Conservation (phyloP, 2,888 invertebrate species). For the Deroplatys truncata region DNA sequence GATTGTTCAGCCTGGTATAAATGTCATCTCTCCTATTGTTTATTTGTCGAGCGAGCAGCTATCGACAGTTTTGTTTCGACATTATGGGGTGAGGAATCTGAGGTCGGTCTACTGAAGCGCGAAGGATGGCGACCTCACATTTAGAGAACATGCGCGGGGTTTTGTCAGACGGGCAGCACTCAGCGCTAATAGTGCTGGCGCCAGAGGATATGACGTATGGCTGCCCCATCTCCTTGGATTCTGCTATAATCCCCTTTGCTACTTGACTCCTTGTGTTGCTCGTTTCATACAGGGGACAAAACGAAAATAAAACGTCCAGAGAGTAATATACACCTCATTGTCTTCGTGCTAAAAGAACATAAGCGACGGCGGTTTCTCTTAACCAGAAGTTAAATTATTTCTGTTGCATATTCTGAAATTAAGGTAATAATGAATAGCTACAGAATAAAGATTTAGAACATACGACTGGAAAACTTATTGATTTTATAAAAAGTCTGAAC, state of each 20-base stretch:
- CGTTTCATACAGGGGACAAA: neutral
- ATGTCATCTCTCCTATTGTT: neutral
- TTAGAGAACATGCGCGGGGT: neutral
- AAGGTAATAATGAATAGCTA: too few relatives aligned
- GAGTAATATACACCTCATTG: neutral
- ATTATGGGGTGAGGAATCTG: neutral
- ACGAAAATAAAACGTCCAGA: neutral
- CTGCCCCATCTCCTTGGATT: neutral
- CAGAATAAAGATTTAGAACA: too few relatives aligned
- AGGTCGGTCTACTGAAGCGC: neutral
- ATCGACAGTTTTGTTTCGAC: neutral
- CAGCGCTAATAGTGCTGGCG: conserved; percentile 3
- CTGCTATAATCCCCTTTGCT: neutral
- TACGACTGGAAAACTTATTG: too few relatives aligned
- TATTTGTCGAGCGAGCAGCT: neutral
- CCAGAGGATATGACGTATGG: conserved; percentile 2
- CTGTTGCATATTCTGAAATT: too few relatives aligned
- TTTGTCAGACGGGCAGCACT: neutral
- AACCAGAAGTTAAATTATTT: neutral
- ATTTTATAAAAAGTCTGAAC: too few relatives aligned
- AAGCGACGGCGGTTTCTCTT: neutral
- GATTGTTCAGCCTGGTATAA: too few relatives aligned
- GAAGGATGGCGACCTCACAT: neutral
- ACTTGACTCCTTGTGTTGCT: neutral
- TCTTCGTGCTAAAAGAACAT: neutral